Evolutionary conservation across 2,888 invertebrate species (phyloP).

Genomic region (Opisthograptis luteolata): DNA sequence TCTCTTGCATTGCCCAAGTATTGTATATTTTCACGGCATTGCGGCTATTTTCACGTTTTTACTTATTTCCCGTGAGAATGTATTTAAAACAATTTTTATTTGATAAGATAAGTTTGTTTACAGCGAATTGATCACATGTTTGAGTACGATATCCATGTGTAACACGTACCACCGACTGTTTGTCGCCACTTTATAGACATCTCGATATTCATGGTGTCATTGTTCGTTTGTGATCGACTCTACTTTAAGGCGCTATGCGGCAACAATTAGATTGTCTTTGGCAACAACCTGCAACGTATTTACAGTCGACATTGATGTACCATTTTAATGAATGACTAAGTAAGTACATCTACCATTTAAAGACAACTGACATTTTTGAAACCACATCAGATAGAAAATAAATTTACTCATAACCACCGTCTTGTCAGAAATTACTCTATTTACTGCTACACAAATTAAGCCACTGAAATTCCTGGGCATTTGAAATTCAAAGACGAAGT

Average conservation of each 20-base stretch:
- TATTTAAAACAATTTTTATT: conserved; percentile 12
- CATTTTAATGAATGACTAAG: conserved; percentile 25
- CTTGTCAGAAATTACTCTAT: no score
- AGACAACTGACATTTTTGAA: conserved; percentile 5
- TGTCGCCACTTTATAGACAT: conserved; percentile 3
- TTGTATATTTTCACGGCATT: conserved; percentile 13
- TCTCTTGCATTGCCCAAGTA: conserved; percentile 11
- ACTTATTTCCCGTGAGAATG: conserved; percentile 17
- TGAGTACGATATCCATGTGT: conserved; percentile 18
- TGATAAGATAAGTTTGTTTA: conserved; percentile 18
- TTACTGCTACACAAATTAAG: no score
- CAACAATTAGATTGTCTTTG: no score
- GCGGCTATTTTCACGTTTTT: conserved; percentile 10
- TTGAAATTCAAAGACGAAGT: no score
- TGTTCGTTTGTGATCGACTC: conserved; percentile 24
- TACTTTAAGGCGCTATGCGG: conserved; percentile 23
- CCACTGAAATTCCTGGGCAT: no score
- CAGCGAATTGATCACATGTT: conserved; percentile 9
- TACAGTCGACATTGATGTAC: conserved; percentile 21
- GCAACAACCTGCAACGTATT: conserved; percentile 27
- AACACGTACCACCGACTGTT: conserved; percentile 7
- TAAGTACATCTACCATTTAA: conserved; percentile 3
- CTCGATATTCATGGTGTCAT: conserved; percentile 23
- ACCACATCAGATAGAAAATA: conserved; percentile 16
- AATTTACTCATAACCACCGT: no score